Evolutionary conservation across 2,797 vertebrate genomes (phyloP), one percentile per base, ranked within the genome.

Genomic region (Tolypeutes matacus): DNA sequence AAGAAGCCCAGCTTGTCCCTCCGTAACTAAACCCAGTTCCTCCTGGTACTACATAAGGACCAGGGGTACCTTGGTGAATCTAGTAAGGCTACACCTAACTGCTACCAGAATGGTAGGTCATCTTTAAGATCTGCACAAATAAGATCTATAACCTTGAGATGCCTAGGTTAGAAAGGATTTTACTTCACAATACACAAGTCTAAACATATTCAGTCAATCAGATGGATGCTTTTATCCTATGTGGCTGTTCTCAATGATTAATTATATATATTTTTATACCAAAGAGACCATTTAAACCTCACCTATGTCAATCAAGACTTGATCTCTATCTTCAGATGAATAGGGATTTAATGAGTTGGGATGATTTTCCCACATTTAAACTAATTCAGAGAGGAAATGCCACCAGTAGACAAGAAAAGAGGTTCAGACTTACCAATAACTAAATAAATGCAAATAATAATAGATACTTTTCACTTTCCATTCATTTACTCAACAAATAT

Each of bases 201-300:
- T 89, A 42, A 80, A 89, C 46, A n/a, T 49, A 77, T 3, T 34
- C 42, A 77, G 23, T 49, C 17, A 77, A 27, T 49, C 17, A 23
- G 23, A 53, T 85, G 39, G 7, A 69, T 78, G 36, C 53, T 93
- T 94, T 82, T 64, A 81, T 92, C 0, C 17, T 64, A 8, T 70
- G 31, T 60, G 36, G 7, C 27, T 85, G 36, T 49, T 95, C 20
- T 94, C 60, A 65, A 60, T 90, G 92, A 92, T 85, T 89, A 60
- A 34, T 27, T 82, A 25, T 58, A 85, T 12, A 78, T 80, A 91
- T 91, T 7, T 46, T 90, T 60, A 92, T 53, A 92, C 34, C 49
- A 85, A 39, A 53, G 7, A 64, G 36, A 85, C 17, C 42, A 31
- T 88, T 93, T n/a, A 86, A 77, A 82, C 53, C 12, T 86, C 27